Evolutionary conservation across 2,888 invertebrate genomes (phyloP).

Genomic region (Lordiphosa andalusiaca): DNA sequence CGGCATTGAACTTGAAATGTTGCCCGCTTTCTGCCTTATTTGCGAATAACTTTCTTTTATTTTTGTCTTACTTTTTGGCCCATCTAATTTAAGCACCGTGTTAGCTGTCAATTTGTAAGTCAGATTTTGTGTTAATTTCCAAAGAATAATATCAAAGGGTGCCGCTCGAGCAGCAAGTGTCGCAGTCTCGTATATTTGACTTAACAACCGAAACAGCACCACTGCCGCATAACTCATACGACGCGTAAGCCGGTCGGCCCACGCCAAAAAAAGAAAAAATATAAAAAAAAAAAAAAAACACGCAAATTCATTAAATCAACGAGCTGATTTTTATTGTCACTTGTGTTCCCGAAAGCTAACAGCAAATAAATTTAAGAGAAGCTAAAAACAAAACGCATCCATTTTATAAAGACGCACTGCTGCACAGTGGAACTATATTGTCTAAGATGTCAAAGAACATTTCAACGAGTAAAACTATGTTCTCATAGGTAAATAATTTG

Average conservation of each 20-base stretch:
- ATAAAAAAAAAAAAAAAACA: neutral
- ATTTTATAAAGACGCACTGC: conserved; percentile 8
- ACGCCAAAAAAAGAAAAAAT: conserved; percentile 19
- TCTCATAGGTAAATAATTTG: too few relatives aligned
- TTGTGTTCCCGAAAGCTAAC: conserved; percentile 15
- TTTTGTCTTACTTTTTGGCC: conserved; percentile 33
- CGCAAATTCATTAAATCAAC: conserved; percentile 12
- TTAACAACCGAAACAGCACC: conserved; percentile 24
- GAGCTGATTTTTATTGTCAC: conserved; percentile 27
- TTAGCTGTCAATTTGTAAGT: conserved; percentile 60
- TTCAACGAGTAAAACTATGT: too few relatives aligned
- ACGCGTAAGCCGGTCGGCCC: conserved; percentile 39
- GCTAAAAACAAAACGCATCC: conserved; percentile 4
- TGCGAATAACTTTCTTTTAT: conserved; percentile 45
- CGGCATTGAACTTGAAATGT: conserved; percentile 61
- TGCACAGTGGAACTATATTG: conserved; percentile 2
- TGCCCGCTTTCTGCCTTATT: conserved; percentile 29
- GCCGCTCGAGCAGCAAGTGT: conserved; percentile 56
- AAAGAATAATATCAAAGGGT: conserved; percentile 48
- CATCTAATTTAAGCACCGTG: conserved; percentile 67
- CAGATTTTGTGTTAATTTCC: conserved; percentile 43
- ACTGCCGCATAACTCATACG: conserved; percentile 53
- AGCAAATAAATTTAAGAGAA: conserved; percentile 25
- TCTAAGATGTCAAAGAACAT: too few relatives aligned
- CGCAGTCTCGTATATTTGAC: conserved; percentile 47